Base-by-base conservation (phyloP, 1,140 invertebrate genomes). In the Euglossa dilemma region DNA sequence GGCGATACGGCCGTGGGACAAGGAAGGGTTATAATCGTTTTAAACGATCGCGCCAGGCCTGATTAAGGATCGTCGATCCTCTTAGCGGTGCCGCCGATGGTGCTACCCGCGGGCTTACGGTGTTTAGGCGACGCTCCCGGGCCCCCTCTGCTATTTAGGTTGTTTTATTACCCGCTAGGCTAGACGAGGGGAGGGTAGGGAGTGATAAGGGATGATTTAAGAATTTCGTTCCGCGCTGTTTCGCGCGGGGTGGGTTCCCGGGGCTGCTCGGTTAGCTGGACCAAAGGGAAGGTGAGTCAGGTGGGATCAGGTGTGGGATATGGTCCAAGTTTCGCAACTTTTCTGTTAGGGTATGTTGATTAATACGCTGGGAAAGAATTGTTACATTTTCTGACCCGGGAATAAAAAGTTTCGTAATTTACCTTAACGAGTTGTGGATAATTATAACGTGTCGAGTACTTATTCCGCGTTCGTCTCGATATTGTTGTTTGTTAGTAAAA, bases 21-120 rank as follows among this genome's bases (percentile, higher is more conserved):
- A 83, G 81, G 81, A 78, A 73, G 76, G 82, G 82, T 75, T 76
- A 80, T 83, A 80, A 77, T 85, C 84, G 80, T 66, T 75, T 76
- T 81, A 80, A 78, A 83, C 64, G 74, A 80, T 81, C 64, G 75
- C 50, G 54, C 83, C 79, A 59, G 80, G 69, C 54, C 78, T 73
- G 56, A 84, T 82, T 63, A 80, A 80, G 70, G 81, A 81, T 70
- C 61, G 83, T 70, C 78, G 77, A 81, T 80, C 83, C 83, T 74
- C 78, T 84, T 84, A 84, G 69, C 70, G 78, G 69, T 50, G 74
- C 75, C 75, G 23, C 20, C 63, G 80, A 69, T 69, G 80, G 80
- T 57, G 43, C 73, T 57, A 82, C 73, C 73, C 80, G 59, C 43
- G 63, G 73, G 80, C 80, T 82, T 82, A 82, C 73, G 25, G 50